These are phyloP conservation scores for Ctenopoma multispine DNA, from an alignment of 2,797 vertebrate genomes.

Conservation along the genomic window DNA sequence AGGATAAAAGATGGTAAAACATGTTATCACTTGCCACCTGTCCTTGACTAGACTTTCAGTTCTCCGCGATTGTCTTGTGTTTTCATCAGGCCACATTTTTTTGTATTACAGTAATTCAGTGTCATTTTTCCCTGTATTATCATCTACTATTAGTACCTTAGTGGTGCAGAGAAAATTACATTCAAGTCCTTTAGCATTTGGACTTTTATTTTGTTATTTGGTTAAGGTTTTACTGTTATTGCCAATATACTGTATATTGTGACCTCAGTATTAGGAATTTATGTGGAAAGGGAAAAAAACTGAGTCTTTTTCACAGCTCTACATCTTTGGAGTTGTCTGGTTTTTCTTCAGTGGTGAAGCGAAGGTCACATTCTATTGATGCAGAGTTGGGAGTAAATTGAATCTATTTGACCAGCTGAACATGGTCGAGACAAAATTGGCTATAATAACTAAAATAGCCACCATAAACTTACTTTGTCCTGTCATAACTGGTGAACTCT, in stretches of 20 bases:
- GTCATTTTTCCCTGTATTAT: conserved; percentile 49
- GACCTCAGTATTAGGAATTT: conserved; percentile 32
- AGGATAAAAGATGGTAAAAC: conserved; percentile 71
- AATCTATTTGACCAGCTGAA: conserved; percentile 27
- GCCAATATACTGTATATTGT: conserved; percentile 31
- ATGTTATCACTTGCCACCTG: conserved; percentile 64
- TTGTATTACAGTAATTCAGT: conserved; percentile 68
- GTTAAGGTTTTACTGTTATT: conserved; percentile 35
- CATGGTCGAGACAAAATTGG: conserved; percentile 21
- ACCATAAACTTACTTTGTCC: conserved; percentile 10
- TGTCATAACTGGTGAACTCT: conserved; percentile 22
- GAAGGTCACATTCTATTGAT: conserved; percentile 26
- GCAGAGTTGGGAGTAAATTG: conserved; percentile 23
- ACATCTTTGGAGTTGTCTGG: not conserved
- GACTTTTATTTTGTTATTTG: too few relatives aligned
- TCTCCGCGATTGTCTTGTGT: conserved; percentile 67
- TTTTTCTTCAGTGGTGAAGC: conserved; percentile 4
- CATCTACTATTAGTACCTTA: conserved; percentile 60
- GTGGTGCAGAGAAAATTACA: conserved; percentile 54
- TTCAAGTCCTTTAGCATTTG: conserved; percentile 34
- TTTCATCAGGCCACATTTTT: conserved; percentile 64
- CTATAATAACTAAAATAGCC: conserved; percentile 15
- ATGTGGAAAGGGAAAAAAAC: conserved; percentile 20
- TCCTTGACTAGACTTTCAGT: conserved; percentile 70
- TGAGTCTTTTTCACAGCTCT: not conserved